phyloP scores from a whole-genome alignment of 2,113 vertebrate genomes.

The Mus spicilegus region DNA sequence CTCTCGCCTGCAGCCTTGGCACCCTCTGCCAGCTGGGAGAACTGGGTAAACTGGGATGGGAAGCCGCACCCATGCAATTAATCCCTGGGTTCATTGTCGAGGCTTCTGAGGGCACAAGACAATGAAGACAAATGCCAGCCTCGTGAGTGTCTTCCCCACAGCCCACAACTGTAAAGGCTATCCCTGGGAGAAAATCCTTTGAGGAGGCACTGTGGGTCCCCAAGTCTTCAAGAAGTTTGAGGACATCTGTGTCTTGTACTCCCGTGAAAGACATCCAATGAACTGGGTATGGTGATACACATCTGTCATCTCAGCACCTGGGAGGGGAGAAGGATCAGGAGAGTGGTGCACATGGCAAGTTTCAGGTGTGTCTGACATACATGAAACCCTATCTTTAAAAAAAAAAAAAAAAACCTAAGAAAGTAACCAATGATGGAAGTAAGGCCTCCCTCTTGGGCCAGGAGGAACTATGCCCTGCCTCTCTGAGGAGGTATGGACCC shows the following conservation, averaged over 20 bases:
- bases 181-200: neutral
- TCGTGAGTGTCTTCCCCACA: neutral
- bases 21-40: constrained; percentile 47
- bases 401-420: no score
- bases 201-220: neutral
- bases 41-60: constrained; percentile 14
- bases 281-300: neutral
- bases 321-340: neutral
- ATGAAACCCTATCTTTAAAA: neutral
- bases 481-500: neutral
- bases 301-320: neutral
- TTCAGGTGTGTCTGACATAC: neutral
- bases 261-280: neutral
- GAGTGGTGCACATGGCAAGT: neutral
- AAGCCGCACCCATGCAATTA: neutral
- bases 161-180: neutral
- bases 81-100: neutral
- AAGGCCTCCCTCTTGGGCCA: neutral
- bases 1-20: constrained; percentile 52
- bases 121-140: constrained; percentile 46
- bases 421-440: neutral
- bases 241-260: neutral
- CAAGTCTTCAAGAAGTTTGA: neutral
- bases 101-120: neutral
- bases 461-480: neutral